A percentile compares a stretch with the other conserved stretches of the same genome.
Conservation (phyloP, 2,888 invertebrate genomes). For the Pristionchus arcanus region DNA sequence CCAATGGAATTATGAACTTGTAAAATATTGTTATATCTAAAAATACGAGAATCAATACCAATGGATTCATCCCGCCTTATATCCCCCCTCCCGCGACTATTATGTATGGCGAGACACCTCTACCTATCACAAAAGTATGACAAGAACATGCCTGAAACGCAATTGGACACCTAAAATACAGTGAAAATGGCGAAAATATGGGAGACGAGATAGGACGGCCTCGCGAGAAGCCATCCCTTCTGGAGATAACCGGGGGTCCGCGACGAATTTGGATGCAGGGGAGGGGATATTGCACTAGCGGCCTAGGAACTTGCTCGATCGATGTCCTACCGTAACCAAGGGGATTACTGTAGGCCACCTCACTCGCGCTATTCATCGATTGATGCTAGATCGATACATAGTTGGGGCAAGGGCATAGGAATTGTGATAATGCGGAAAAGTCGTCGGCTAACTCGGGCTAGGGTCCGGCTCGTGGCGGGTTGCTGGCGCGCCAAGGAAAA, state of each 20-base stretch:
- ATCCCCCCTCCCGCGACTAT: neutral
- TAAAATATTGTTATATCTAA: too few species aligned
- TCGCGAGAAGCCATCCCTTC: too few species aligned
- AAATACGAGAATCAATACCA: neutral
- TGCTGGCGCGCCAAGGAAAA: neutral
- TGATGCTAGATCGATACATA: neutral
- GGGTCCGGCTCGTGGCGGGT: constrained; percentile 34
- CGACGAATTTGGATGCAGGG: neutral
- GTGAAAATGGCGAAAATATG: neutral
- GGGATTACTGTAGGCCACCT: neutral
- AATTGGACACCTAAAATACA: neutral
- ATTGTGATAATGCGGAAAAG: neutral
- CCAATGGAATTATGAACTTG: too few species aligned
- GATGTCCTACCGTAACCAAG: neutral
- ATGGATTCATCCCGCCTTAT: neutral
- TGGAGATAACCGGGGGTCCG: neutral
- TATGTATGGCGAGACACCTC: constrained; percentile 46
- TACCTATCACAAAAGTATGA: neutral
- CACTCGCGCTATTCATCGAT: neutral
- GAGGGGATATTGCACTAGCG: neutral
- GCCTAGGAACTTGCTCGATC: neutral
- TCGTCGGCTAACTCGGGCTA: neutral
- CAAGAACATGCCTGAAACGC: constrained; percentile 20
- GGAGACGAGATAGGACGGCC: neutral
- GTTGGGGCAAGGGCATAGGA: neutral